Percentiles rank a stretch among this genome's conserved stretches.
Evolutionary conservation across 2,797 vertebrate genomes (phyloP).

Genomic region (Phalanger gymnotis): DNA sequence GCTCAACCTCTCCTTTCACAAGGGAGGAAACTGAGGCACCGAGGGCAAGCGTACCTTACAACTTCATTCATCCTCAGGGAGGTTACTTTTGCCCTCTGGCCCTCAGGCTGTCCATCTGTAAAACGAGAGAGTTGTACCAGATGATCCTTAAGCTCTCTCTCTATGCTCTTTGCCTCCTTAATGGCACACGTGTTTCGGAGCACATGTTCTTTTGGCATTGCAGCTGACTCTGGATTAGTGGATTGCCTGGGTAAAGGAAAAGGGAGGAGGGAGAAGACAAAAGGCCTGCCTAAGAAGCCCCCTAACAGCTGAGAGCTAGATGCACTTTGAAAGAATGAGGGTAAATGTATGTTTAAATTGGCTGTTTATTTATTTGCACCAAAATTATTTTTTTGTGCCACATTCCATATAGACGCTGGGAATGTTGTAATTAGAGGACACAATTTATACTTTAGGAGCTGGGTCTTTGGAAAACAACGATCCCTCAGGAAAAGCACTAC

Average conservation of each 20-base stretch:
- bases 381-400: neutral
- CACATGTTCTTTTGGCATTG: neutral
- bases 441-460: neutral
- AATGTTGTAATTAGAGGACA: neutral
- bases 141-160: neutral
- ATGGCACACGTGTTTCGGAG: neutral
- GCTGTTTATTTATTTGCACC: neutral
- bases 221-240: neutral
- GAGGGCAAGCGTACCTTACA: neutral
- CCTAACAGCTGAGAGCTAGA: neutral
- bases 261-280: neutral
- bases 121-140: neutral
- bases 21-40: neutral
- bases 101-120: neutral
- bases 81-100: neutral
- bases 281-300: neutral
- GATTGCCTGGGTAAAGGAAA: neutral
- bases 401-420: neutral
- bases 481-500: neutral
- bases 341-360: neutral
- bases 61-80: too few species aligned
- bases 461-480: neutral
- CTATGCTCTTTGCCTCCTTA: neutral
- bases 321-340: neutral
- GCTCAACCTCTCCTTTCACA: neutral